phyloP scores from a whole-genome alignment of 2,797 vertebrate species.

The Phoxinus dragarum region DNA sequence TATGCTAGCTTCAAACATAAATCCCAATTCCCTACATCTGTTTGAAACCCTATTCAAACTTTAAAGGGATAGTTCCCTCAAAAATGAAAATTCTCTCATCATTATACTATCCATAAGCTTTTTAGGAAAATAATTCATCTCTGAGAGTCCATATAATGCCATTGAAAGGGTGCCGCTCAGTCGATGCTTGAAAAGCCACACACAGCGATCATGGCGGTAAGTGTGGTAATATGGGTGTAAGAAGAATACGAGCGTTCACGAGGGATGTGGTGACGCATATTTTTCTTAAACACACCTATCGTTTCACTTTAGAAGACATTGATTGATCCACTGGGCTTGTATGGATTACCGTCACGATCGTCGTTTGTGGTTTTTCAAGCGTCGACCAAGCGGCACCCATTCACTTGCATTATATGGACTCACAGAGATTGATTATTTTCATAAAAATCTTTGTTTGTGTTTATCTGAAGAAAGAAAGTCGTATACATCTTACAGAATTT shows the following conservation, averaged over 20 bases:
- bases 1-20: not conserved
- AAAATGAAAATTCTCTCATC: not conserved
- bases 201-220: not conserved
- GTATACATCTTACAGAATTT: not conserved
- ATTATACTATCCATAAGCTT: not conserved
- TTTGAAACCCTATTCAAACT: not conserved
- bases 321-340: not conserved
- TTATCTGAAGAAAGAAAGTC: not conserved
- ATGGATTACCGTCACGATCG: not conserved
- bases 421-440: not conserved
- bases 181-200: not conserved
- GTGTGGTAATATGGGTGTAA: not conserved
- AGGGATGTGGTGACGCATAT: not conserved
- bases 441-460: not conserved
- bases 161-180: not conserved
- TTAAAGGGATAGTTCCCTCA: not conserved
- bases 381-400: not conserved
- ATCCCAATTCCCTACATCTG: not conserved
- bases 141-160: not conserved
- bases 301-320: not conserved
- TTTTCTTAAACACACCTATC: not conserved
- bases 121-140: not conserved
- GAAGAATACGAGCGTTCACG: not conserved
- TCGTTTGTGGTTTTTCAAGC: not conserved
- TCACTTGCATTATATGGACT: not conserved